Conservation (phyloP, 2,113 vertebrate species). For the Petrocephalus microphthalmus region DNA sequence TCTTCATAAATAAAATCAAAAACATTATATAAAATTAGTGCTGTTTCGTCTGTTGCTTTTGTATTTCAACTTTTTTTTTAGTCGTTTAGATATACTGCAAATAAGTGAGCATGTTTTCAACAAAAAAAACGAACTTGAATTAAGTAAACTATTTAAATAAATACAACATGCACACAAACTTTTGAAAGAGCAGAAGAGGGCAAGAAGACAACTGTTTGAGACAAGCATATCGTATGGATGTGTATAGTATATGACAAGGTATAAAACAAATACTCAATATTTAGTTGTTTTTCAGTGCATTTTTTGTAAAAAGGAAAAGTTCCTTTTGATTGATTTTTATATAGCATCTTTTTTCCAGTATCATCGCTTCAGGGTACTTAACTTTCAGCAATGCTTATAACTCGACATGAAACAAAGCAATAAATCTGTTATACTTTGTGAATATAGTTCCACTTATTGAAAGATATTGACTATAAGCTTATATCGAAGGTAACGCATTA, state of each 20-base stretch:
- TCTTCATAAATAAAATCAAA: conserved; percentile 13
- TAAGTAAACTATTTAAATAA: background rate
- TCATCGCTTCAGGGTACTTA: background rate
- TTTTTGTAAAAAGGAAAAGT: background rate
- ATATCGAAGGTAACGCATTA: background rate
- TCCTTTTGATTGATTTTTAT: background rate
- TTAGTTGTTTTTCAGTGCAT: background rate
- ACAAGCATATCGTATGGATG: background rate
- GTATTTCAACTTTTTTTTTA: conserved; percentile 1
- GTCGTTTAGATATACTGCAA: background rate
- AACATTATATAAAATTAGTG: background rate
- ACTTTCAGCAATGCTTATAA: background rate
- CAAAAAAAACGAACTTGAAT: background rate
- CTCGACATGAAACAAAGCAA: background rate
- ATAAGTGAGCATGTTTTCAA: background rate
- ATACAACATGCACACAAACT: background rate
- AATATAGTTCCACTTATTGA: background rate
- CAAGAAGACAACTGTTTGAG: background rate
- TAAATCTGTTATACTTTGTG: conserved; percentile 1
- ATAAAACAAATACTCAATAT: background rate
- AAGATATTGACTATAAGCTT: background rate
- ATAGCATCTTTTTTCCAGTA: background rate
- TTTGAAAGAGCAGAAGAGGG: background rate
- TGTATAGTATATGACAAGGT: background rate
- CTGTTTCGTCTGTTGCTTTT: conserved; percentile 4